Conservation (phyloP, 2,113 vertebrate species). For the Sisor rabdophorus region DNA sequence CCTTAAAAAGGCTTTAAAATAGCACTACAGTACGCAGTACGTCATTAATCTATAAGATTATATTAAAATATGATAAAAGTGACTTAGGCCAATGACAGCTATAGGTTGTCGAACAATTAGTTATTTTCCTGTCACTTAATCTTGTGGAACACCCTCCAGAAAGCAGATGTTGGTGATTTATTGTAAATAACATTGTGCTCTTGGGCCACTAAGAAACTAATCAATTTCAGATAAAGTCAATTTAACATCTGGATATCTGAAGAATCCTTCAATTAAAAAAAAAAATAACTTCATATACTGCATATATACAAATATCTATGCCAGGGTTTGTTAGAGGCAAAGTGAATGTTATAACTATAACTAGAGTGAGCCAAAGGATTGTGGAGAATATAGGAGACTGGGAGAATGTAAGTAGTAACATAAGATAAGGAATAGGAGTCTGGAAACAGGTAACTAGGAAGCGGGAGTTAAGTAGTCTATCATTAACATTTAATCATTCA, state of each 20-base stretch:
- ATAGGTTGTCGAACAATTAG: not conserved
- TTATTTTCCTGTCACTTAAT: slow-evolving; percentile 14
- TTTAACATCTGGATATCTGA: slow-evolving; percentile 21
- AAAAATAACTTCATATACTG: not conserved
- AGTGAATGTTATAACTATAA: not conserved
- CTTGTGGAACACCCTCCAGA: slow-evolving; percentile 13
- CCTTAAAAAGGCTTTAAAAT: no score
- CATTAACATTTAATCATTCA: no score
- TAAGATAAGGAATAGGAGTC: no score
- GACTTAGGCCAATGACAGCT: slow-evolving; percentile 1
- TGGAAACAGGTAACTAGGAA: no score
- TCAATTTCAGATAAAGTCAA: slow-evolving; percentile 33
- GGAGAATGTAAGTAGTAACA: no score
- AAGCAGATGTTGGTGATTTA: slow-evolving; percentile 39
- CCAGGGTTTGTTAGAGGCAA: not conserved
- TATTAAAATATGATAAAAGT: not conserved
- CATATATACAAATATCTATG: not conserved
- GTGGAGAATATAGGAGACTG: no score
- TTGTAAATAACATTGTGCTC: slow-evolving; percentile 34
- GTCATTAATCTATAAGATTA: not conserved
- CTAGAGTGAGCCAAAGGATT: no score
- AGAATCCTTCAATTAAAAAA: not conserved
- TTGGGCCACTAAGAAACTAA: slow-evolving; percentile 29
- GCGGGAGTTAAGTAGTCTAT: no score
- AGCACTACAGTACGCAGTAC: not conserved